Base-by-base conservation (phyloP, 2,888 invertebrate species). In the Lysandra bellargus region DNA sequence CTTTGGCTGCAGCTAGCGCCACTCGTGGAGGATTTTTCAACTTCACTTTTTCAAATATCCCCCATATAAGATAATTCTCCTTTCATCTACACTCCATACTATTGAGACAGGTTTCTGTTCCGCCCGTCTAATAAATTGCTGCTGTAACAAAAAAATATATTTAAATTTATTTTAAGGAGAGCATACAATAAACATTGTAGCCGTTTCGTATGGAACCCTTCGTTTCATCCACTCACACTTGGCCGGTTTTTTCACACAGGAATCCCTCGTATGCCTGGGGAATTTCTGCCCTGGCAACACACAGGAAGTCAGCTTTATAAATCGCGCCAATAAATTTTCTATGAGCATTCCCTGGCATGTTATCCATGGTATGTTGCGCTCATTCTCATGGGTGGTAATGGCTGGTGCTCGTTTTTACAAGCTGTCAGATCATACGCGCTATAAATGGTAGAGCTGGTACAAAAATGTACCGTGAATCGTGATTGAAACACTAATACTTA, bases 161-260 rank as follows among this genome's bases (percentile, higher is more conserved):
- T 49, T 37, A 37, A 37, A 37, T 4, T 40, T 40, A 53, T 53
- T 53, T 53, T 1, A 53, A 1, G 53, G 9, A 53, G 6, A 53
- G 9, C 53, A 53, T 0, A 53, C 53, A 53, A 53, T 0, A 53
- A 53, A 12, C 2, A 2, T 53, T 2, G 3, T 49, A 17, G 4
- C 57, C 17, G 4, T 57, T 4, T 3, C 3, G 17, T 57, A 57
- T 17, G 17, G 57, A 57, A 17, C 17, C 57, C 17, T 17, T 57
- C 57, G 3, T 57, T 1, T 17, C 57, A 17, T 57, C 49, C 17
- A 57, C 57, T 49, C 12, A 57, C 53, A 57, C 53, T 57, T 57
- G 14, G 4, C 57, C 17, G 57, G 57, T 57, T 82, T 83, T 83
- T 82, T 37, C 53, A 53, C 76, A 57, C 49, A 57, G 17, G 76